Evolutionary conservation across 2,888 invertebrate genomes (phyloP).

Genomic region (Cataglyphis livida): DNA sequence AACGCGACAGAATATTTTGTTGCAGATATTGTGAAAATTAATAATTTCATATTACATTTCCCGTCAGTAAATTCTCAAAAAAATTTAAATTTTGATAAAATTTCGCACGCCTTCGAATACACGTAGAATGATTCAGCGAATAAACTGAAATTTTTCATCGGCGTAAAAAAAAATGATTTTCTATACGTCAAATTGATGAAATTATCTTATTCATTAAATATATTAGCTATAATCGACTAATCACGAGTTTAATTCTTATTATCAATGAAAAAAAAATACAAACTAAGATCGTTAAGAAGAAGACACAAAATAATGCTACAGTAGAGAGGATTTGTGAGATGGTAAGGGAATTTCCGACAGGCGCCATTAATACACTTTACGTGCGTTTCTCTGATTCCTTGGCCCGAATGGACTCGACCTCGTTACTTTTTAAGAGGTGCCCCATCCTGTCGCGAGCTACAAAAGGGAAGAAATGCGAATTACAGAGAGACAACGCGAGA

Average conservation of each 20-base stretch:
- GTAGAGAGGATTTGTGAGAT: background rate
- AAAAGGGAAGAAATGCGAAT: background rate
- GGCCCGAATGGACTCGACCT: conserved; percentile 59
- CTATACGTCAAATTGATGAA: background rate
- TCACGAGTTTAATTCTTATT: background rate
- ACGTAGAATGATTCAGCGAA: background rate
- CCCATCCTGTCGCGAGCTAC: background rate
- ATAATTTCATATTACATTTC: conserved; percentile 19
- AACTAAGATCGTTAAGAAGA: background rate
- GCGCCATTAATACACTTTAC: conserved; percentile 37
- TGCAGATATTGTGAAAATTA: conserved; percentile 38
- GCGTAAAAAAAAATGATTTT: background rate
- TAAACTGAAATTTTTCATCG: background rate
- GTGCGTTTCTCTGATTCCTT: conserved; percentile 38
- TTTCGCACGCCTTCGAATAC: background rate
- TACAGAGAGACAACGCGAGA: background rate
- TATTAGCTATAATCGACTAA: background rate
- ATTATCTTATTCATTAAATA: background rate
- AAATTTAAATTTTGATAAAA: conserved; percentile 38
- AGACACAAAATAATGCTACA: background rate
- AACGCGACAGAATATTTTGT: conserved; percentile 24
- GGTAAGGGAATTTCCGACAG: conserved; percentile 10
- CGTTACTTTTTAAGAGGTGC: conserved; percentile 65
- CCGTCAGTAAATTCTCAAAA: conserved; percentile 6
- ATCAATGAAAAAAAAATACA: background rate